A percentile compares a stretch with the other conserved stretches of the same genome.
Conservation (phyloP, 2,888 invertebrate genomes). For the Epicampocera succincta region DNA sequence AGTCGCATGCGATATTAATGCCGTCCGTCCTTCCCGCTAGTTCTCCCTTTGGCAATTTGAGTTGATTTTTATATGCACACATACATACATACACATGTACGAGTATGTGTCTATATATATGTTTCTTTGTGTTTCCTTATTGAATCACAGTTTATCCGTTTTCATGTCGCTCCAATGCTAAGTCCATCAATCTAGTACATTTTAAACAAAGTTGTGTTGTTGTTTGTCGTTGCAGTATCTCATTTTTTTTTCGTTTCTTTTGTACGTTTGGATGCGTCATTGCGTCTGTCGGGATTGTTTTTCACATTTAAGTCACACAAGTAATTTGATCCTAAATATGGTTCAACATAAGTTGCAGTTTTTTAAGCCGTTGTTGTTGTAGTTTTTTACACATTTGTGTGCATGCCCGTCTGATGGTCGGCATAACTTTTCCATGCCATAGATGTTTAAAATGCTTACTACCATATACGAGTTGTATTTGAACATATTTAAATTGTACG, state of each 20-base stretch:
- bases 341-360: constrained; percentile 62
- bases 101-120: neutral
- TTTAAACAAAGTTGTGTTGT: constrained; percentile 33
- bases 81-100: too few species aligned
- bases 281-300: constrained; percentile 68
- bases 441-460: constrained; percentile 39
- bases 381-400: constrained; percentile 14
- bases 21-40: neutral
- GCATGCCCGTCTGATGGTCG: constrained; percentile 6
- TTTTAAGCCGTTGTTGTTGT: constrained; percentile 3
- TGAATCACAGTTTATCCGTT: constrained; percentile 58
- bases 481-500: constrained; percentile 14
- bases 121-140: constrained; percentile 46
- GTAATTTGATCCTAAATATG: constrained; percentile 70
- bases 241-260: constrained; percentile 7
- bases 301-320: constrained; percentile 70
- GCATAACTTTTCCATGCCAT: constrained; percentile 45
- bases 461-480: constrained; percentile 1
- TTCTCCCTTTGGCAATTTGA: neutral
- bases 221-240: constrained; percentile 13
- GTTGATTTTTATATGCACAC: neutral
- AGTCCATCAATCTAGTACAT: constrained; percentile 46
- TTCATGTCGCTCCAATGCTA: constrained; percentile 26
- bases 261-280: constrained; percentile 59
- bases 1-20: constrained; percentile 17